Percentiles rank a stretch among this genome's conserved stretches.
phyloP scores from a whole-genome alignment of 35 echinoderm and acorn worm species.

The Stichopus chloronotus region DNA sequence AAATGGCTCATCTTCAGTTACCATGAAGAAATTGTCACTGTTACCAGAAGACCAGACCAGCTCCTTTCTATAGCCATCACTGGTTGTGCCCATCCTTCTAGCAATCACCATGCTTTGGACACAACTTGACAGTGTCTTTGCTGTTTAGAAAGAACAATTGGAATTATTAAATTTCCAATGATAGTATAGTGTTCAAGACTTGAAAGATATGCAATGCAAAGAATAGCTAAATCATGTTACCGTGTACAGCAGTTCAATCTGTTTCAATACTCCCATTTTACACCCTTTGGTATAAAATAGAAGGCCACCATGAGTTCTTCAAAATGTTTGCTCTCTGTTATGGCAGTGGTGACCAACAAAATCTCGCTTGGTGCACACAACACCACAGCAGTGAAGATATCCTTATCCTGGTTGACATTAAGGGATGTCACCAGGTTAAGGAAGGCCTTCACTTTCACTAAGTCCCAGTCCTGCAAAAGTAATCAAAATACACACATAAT shows the following conservation, averaged over 20 bases:
- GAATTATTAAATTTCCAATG: too few relatives aligned
- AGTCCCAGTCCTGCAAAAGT: slow-evolving; percentile 18
- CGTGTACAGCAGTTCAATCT: not conserved
- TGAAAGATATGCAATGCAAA: not conserved
- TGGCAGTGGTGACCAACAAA: not conserved
- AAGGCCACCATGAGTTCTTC: slow-evolving; percentile 18
- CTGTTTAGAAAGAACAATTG: not conserved
- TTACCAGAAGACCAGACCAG: not conserved
- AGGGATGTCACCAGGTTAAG: slow-evolving; percentile 3
- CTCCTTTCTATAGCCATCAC: too few relatives aligned
- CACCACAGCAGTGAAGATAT: not conserved
- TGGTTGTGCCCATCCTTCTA: not conserved
- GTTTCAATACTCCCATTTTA: not conserved
- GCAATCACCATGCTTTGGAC: not conserved
- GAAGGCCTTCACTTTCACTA: not conserved
- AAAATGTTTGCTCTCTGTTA: slow-evolving; percentile 19
- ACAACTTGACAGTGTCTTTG: not conserved
- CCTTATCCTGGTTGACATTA: not conserved
- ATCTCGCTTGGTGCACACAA: not conserved
- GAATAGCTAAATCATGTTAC: not conserved
- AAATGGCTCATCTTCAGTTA: not conserved
- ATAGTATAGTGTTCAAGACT: too few relatives aligned
- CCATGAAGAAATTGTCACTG: slow-evolving; percentile 15
- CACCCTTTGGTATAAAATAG: not conserved
- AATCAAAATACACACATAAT: not conserved